Conservation (phyloP, 2,113 vertebrate species). For the Albula goreensis region DNA sequence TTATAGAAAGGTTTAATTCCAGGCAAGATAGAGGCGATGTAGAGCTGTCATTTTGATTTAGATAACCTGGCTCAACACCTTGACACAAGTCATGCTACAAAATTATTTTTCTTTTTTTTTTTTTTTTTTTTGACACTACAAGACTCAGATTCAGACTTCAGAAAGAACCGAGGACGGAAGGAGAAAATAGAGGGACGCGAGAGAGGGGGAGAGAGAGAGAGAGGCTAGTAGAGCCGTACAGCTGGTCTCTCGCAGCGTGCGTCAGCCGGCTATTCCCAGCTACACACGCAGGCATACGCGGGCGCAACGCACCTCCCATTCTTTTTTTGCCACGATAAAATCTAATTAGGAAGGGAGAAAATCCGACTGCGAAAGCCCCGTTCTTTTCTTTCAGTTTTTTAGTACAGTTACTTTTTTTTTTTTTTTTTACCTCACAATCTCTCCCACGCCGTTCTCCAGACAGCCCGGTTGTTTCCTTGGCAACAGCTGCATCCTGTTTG, state of each 20-base stretch:
- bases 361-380: slow-evolving; percentile 54
- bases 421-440: slow-evolving; percentile 53
- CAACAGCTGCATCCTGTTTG: slow-evolving; percentile 77
- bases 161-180: slow-evolving; percentile 33
- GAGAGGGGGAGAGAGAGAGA: slow-evolving; percentile 29
- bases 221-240: slow-evolving; percentile 66
- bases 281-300: slow-evolving; percentile 64
- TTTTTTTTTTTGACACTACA: background rate
- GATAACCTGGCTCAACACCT: background rate
- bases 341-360: slow-evolving; percentile 53
- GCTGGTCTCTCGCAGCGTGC: slow-evolving; percentile 67
- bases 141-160: background rate
- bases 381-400: slow-evolving; percentile 40
- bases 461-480: slow-evolving; percentile 68
- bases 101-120: background rate
- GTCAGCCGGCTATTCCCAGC: slow-evolving; percentile 72
- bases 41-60: too few relatives aligned
- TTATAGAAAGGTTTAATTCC: background rate
- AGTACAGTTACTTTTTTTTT: slow-evolving; percentile 53
- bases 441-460: slow-evolving; percentile 51
- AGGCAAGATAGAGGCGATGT: background rate
- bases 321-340: slow-evolving; percentile 48
- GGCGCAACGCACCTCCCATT: slow-evolving; percentile 51
- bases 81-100: background rate
- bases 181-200: slow-evolving; percentile 39